Percentiles rank a stretch among this genome's conserved stretches.
Conservation (phyloP, 2,797 vertebrate genomes). For the Pseudotriccus pelzelni region DNA sequence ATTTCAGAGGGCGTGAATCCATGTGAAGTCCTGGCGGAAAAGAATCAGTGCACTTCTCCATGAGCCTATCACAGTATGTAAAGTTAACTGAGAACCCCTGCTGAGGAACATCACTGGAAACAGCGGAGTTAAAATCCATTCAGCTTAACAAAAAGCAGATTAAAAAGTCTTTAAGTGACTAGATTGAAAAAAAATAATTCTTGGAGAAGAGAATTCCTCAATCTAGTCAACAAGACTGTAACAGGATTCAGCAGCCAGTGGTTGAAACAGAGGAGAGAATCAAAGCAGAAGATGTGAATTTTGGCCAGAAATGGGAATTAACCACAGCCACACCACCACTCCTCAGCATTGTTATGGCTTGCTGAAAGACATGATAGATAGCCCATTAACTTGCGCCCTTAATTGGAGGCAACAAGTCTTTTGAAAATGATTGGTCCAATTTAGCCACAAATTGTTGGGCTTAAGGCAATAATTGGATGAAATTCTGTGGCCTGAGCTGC, state of each 20-base stretch:
- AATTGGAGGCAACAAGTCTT: not conserved
- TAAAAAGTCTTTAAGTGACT: slow-evolving; percentile 26
- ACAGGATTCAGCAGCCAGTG: not conserved
- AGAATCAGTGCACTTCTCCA: not conserved
- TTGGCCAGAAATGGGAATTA: slow-evolving; percentile 33
- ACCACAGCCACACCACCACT: not conserved
- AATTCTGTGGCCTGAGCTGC: not conserved
- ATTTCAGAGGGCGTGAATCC: not conserved
- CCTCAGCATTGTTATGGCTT: not conserved
- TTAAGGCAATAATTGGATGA: slow-evolving; percentile 15
- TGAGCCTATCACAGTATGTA: not conserved
- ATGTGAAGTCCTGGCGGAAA: not conserved
- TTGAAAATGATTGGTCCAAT: slow-evolving; percentile 7
- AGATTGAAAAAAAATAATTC: not conserved
- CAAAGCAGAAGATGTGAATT: not conserved
- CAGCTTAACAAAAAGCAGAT: slow-evolving; percentile 29
- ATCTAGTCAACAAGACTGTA: not conserved
- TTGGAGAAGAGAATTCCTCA: not conserved
- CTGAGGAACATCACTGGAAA: not conserved
- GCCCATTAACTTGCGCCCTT: slow-evolving; percentile 1
- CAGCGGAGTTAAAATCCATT: slow-evolving; percentile 15
- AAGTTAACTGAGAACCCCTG: not conserved
- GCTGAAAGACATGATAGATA: slow-evolving; percentile 13
- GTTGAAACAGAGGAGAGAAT: not conserved
- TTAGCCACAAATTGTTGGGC: slow-evolving; percentile 22